Evolutionary conservation across 1,140 invertebrate genomes (phyloP).

Genomic region (Saccostrea glomerata): DNA sequence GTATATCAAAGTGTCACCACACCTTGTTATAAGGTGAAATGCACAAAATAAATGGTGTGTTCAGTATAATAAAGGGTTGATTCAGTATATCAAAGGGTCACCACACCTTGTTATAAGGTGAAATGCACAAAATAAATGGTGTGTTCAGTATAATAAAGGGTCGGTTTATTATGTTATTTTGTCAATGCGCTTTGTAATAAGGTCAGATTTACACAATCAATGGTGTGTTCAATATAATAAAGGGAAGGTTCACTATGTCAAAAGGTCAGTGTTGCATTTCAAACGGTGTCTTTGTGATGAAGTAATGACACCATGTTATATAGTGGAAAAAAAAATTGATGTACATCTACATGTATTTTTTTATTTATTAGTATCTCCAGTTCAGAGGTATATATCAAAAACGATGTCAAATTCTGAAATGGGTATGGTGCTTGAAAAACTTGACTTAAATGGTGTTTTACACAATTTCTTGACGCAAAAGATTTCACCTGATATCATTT

Average conservation of each 20-base stretch:
- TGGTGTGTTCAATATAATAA: neutral
- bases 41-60: too few relatives aligned
- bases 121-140: neutral
- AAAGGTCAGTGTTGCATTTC: neutral
- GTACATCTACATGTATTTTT: neutral
- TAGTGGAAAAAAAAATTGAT: neutral
- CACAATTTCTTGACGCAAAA: neutral
- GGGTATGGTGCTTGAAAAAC: neutral
- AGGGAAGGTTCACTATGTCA: neutral
- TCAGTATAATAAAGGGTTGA: neutral
- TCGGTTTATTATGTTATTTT: too few relatives aligned
- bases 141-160: too few relatives aligned
- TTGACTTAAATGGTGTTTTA: neutral
- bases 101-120: neutral
- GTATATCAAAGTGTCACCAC: too few relatives aligned
- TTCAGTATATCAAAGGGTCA: neutral
- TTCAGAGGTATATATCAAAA: neutral
- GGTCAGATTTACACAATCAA: neutral
- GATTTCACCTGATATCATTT: conserved; percentile 38
- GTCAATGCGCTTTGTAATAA: neutral
- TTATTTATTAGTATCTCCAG: neutral
- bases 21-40: too few relatives aligned
- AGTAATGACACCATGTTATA: neutral
- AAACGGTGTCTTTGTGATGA: neutral
- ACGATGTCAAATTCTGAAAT: neutral